Percentiles rank a stretch among this genome's conserved stretches.
These are phyloP conservation scores for Malthinus seriepunctatus DNA, from an alignment of 2,888 invertebrate species.

Conservation along the genomic window DNA sequence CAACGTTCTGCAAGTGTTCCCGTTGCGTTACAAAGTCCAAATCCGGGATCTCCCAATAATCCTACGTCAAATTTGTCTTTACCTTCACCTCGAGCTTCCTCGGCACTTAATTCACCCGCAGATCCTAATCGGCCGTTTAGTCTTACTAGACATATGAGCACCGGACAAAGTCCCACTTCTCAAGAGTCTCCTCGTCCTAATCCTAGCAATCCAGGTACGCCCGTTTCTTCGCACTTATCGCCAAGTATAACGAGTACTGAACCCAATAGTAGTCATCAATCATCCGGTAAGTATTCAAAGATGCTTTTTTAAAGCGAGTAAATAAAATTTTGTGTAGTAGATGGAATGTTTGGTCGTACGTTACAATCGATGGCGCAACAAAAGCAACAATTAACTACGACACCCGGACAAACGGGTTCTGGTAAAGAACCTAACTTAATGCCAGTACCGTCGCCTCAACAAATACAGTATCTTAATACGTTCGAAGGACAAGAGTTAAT, in stretches of 20 bases:
- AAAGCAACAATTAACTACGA: constrained; percentile 56
- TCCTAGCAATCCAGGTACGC: constrained; percentile 74
- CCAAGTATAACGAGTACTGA: constrained; percentile 58
- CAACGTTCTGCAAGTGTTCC: constrained; percentile 75
- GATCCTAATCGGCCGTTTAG: constrained; percentile 62
- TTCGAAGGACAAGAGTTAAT: constrained; percentile 96
- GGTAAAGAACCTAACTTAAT: constrained; percentile 85
- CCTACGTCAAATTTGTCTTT: constrained; percentile 71
- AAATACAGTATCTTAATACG: constrained; percentile 93
- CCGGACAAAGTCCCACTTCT: constrained; percentile 65
- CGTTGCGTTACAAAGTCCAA: constrained; percentile 74
- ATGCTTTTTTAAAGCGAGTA: constrained; percentile 4
- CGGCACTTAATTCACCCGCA: constrained; percentile 71
- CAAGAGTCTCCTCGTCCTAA: constrained; percentile 65
- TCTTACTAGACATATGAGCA: constrained; percentile 57
- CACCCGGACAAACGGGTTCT: constrained; percentile 45
- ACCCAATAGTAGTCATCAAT: constrained; percentile 52
- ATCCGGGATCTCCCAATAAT: constrained; percentile 73
- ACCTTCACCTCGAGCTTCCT: constrained; percentile 73
- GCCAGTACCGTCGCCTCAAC: constrained; percentile 95
- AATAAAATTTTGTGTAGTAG: constrained; percentile 51
- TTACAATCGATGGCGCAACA: constrained; percentile 66
- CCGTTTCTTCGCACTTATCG: constrained; percentile 66
- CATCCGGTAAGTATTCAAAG: constrained; percentile 44
- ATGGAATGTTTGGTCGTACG: constrained; percentile 67